Evolutionary conservation across 2,888 invertebrate genomes (phyloP).

Genomic region (Lymantria dispar): DNA sequence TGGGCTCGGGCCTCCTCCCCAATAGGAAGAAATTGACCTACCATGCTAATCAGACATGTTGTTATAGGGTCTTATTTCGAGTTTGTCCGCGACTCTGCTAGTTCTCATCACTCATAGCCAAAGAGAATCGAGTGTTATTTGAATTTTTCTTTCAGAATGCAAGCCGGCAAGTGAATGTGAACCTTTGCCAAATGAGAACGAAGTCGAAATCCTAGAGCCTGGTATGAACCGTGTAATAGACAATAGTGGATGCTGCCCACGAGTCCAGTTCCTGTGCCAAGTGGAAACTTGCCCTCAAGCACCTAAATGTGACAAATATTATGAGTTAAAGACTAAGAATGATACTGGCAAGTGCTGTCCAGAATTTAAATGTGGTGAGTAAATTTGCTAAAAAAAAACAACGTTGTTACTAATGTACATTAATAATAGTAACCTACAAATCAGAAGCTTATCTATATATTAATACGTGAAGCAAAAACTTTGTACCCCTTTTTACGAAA

Average conservation of each 20-base stretch:
- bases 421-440: no score
- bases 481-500: no score
- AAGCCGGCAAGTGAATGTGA: slow-evolving; percentile 87
- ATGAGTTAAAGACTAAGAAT: slow-evolving; percentile 58
- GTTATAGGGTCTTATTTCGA: no score
- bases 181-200: slow-evolving; percentile 57
- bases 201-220: slow-evolving; percentile 76
- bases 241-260: slow-evolving; percentile 87
- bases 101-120: no score
- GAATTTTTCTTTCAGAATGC: slow-evolving; percentile 89
- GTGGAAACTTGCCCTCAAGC: slow-evolving; percentile 84
- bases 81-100: no score
- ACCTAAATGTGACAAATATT: slow-evolving; percentile 82
- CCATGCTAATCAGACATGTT: no score
- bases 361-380: slow-evolving; percentile 84
- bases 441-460: no score
- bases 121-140: no score
- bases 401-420: no score
- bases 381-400: background rate
- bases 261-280: slow-evolving; percentile 82
- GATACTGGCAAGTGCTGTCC: slow-evolving; percentile 84
- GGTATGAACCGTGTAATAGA: slow-evolving; percentile 82
- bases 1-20: no score
- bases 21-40: no score
- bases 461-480: no score